Percentiles rank a stretch among this genome's conserved stretches.
Evolutionary conservation across 1,140 invertebrate species (phyloP).

Genomic region (Vollenhovia emeryi): DNA sequence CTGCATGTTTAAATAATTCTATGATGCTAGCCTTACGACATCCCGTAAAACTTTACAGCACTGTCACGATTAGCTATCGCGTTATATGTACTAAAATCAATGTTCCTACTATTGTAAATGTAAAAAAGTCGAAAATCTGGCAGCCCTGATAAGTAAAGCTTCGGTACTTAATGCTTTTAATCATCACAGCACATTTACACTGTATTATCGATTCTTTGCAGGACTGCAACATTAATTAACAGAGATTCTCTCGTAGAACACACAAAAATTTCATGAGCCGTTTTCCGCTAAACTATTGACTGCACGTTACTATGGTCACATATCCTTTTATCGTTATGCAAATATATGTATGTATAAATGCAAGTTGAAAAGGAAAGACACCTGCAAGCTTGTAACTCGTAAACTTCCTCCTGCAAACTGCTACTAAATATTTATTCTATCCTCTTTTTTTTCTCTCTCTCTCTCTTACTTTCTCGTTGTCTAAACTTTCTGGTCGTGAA

Average conservation of each 20-base stretch:
- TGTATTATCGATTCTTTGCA: constrained; percentile 43
- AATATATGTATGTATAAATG: constrained; percentile 54
- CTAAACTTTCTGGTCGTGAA: constrained; percentile 64
- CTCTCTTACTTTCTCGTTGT: constrained; percentile 66
- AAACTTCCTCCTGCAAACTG: constrained; percentile 42
- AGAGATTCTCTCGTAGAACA: constrained; percentile 32
- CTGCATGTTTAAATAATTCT: constrained; percentile 70
- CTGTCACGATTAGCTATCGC: constrained; percentile 59
- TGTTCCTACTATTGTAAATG: constrained; percentile 62
- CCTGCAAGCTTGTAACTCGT: constrained; percentile 31
- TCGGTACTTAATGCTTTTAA: constrained; percentile 30
- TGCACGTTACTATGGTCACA: constrained; percentile 23
- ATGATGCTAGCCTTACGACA: constrained; percentile 63
- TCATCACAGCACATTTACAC: constrained; percentile 43
- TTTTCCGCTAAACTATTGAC: constrained; percentile 39
- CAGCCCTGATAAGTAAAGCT: constrained; percentile 62
- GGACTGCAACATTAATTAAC: constrained; percentile 36
- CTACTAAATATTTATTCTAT: constrained; percentile 54
- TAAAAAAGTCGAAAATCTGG: constrained; percentile 71
- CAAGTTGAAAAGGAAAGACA: constrained; percentile 38
- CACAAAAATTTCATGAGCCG: constrained; percentile 8
- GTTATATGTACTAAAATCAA: constrained; percentile 64
- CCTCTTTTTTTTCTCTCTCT: neutral
- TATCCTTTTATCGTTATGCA: constrained; percentile 16
- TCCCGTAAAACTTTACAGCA: constrained; percentile 60